Percentiles rank a stretch among this genome's conserved stretches.
Evolutionary conservation across 2,888 invertebrate genomes (phyloP).

Genomic region (Lasioglossum figueresi): DNA sequence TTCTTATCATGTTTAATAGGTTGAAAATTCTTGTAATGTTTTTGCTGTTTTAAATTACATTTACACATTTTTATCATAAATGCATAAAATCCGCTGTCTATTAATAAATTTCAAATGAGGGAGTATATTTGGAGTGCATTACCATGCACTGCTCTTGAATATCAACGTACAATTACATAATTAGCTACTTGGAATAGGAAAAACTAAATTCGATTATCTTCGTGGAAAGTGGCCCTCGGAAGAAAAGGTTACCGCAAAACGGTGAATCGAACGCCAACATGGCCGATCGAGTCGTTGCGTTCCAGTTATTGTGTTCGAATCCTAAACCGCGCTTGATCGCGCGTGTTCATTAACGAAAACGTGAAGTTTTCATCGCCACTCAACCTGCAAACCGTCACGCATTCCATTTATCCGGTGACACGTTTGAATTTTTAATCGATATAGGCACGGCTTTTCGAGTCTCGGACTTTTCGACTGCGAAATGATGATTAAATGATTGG

Average conservation of each 20-base stretch:
- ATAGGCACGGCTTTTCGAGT: not conserved
- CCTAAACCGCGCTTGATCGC: constrained; percentile 18
- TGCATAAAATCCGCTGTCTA: too few relatives aligned
- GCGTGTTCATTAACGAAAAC: constrained; percentile 28
- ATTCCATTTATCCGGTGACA: constrained; percentile 11
- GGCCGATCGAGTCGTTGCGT: constrained; percentile 5
- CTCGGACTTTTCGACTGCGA: constrained; percentile 11
- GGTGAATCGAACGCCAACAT: not conserved
- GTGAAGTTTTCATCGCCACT: constrained; percentile 12
- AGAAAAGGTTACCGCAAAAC: not conserved
- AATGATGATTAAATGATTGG: constrained; percentile 14
- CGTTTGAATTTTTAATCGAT: constrained; percentile 27
- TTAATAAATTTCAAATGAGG: too few relatives aligned
- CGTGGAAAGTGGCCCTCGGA: not conserved
- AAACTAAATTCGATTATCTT: not conserved
- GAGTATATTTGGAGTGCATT: too few relatives aligned
- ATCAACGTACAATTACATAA: not conserved
- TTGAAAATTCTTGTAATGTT: too few relatives aligned
- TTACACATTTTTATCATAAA: too few relatives aligned
- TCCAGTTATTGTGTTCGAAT: constrained; percentile 19
- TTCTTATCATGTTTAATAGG: too few relatives aligned
- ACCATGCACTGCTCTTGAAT: too few relatives aligned
- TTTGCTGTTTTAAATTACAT: too few relatives aligned
- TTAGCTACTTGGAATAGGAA: not conserved
- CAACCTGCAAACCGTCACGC: not conserved